Base-by-base conservation (phyloP, 2,888 invertebrate genomes). In the Pandemis corylana region DNA sequence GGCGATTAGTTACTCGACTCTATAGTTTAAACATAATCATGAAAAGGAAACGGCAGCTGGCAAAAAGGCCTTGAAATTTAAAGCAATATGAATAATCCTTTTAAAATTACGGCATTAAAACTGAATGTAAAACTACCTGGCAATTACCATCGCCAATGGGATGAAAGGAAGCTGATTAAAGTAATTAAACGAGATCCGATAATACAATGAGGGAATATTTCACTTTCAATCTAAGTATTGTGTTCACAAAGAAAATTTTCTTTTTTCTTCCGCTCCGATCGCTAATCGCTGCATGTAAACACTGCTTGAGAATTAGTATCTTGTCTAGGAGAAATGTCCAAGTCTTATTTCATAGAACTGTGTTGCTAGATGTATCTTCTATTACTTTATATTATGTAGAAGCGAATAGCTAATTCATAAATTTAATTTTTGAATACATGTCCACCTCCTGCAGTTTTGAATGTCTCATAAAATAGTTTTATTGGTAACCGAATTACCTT, bases 151-250 rank as follows among this genome's bases (percentile, higher is more conserved):
- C 56, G 42, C 64, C 13, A 65, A 46, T 63, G 44, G 70, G 70
- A 75, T 71, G 62, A 63, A 71, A 70, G 70, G 70, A 67, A 75
- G 61, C 62, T 70, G 71, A 75, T 70, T 62, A 67, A 53, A 42
- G 72, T 70, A 77, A 75, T 76, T 73, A 78, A 78, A 77, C 78
- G 81, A 79, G 80, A 80, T 73, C 76, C 76, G 78, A 79, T 81
- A 80, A 76, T 80, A 79, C 76, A 77, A 70, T 64, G 78, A 79
- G 81, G 76, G 79, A 82, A 78, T 67, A 67, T 46, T 80, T 84
- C 80, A 83, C 86, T 87, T 80, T 85, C 84, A 80, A 79, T 84
- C 76, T 69, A 77, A 64, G 72, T 78, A 85, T 86, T 87, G 87
- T 86, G 80, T 81, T 78, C 77, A 78, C 76, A 78, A 83, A 82